Evolutionary conservation across 2,888 invertebrate genomes (phyloP).

Genomic region (Hetaerina titia): DNA sequence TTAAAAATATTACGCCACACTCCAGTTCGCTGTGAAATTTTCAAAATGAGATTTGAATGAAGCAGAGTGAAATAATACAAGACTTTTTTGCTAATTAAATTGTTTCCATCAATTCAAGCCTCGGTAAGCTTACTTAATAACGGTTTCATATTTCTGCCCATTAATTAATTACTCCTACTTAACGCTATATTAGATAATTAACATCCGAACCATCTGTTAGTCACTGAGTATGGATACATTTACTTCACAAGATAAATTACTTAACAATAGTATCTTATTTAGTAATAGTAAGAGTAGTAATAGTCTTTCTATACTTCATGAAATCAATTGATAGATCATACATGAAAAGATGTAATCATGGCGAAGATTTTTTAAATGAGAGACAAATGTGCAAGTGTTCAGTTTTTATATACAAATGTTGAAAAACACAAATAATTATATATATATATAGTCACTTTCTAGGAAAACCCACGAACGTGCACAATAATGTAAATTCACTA

Average conservation of each 20-base stretch:
- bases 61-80: background rate
- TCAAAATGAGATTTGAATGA: conserved; percentile 2
- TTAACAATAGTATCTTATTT: no score
- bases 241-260: background rate
- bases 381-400: no score
- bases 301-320: no score
- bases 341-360: no score
- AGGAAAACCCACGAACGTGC: no score
- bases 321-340: no score
- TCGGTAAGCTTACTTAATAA: background rate
- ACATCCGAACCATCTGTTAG: background rate
- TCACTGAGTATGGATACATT: background rate
- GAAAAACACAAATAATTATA: no score
- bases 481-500: no score
- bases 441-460: no score
- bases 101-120: background rate
- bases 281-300: no score
- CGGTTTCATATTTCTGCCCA: background rate
- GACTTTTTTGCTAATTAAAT: conserved; percentile 19
- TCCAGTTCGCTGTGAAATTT: background rate
- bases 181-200: background rate
- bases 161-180: background rate
- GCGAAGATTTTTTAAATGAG: no score
- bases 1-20: background rate
- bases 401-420: no score